phyloP scores from a whole-genome alignment of 2,113 vertebrate genomes.

The Delphinapterus leucas region DNA sequence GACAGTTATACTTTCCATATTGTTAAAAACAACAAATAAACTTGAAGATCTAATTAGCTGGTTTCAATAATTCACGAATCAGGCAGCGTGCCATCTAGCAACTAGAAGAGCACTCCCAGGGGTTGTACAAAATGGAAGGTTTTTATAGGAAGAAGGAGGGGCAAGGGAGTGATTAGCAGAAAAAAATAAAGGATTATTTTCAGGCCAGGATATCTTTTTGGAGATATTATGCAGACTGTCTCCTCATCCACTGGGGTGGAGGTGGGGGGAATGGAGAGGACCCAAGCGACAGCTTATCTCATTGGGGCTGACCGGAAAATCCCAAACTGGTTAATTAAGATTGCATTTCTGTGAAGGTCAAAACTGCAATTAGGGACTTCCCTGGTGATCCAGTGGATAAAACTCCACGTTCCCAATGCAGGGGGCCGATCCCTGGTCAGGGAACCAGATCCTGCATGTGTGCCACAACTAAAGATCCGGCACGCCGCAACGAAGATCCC shows the following conservation, averaged over 20 bases:
- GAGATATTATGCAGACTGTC: neutral
- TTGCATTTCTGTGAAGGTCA: neutral
- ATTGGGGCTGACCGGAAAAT: neutral
- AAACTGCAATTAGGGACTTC: neutral
- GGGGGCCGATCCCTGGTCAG: neutral
- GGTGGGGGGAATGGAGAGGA: neutral
- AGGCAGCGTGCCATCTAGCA: neutral
- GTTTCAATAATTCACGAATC: neutral
- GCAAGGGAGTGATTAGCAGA: neutral
- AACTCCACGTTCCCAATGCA: neutral
- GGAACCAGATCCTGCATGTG: neutral
- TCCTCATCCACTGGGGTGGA: neutral
- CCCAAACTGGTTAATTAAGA: neutral
- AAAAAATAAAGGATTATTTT: neutral
- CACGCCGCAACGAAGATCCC: neutral
- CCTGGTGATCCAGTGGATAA: neutral
- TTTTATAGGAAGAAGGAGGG: neutral
- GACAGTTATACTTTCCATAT: neutral
- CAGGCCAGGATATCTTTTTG: neutral
- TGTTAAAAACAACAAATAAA: neutral
- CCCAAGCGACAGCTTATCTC: no score
- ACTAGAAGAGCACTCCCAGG: neutral
- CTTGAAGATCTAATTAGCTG: neutral
- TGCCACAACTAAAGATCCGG: neutral
- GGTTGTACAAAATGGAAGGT: neutral